Percentiles rank a stretch among this genome's conserved stretches.
phyloP scores from a whole-genome alignment of 2,888 invertebrate genomes.

The Oasisia sp. region DNA sequence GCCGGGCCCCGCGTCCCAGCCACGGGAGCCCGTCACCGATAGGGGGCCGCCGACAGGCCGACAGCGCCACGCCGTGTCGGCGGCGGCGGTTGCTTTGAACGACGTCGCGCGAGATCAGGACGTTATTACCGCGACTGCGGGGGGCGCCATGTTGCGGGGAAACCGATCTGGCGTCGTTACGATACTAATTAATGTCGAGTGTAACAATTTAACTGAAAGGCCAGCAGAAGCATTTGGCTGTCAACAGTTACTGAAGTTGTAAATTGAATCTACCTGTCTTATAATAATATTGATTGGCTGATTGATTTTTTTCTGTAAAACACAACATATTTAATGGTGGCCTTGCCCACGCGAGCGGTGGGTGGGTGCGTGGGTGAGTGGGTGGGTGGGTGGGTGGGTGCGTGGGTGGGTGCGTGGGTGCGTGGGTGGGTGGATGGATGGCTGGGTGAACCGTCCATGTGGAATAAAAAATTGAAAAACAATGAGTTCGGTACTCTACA shows the following conservation, averaged over 20 bases:
- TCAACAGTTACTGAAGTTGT: neutral
- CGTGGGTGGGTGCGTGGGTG: no score
- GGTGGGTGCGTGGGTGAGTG: no score
- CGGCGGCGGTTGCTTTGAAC: neutral
- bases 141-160: neutral
- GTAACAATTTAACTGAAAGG: neutral
- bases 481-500: no score
- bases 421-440: no score
- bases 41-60: slow-evolving; percentile 28
- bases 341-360: no score
- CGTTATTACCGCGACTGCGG: neutral
- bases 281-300: no score
- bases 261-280: neutral
- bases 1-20: neutral
- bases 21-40: slow-evolving; percentile 24
- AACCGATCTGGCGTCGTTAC: neutral
- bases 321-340: no score
- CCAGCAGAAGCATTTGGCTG: neutral
- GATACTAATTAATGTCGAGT: neutral
- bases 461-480: no score
- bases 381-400: no score
- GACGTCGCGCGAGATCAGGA: neutral
- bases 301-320: no score
- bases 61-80: slow-evolving; percentile 13
- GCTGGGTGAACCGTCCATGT: no score